Base-by-base conservation (phyloP, 1,140 invertebrate species). In the Phortica variegata region DNA sequence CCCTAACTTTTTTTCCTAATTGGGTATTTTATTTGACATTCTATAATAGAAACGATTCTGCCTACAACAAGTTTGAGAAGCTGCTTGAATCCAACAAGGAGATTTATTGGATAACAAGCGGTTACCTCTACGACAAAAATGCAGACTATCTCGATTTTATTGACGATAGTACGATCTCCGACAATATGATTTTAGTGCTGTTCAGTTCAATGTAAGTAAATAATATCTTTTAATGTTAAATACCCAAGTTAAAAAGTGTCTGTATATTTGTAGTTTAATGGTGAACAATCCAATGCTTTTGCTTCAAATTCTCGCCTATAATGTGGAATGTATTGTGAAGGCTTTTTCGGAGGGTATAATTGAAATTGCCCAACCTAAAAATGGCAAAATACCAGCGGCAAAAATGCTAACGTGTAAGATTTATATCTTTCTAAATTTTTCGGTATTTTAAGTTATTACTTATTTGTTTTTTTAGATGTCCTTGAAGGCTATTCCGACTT, bases 141-240 rank as follows among this genome's bases (percentile, higher is more conserved):
- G 65, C 63, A 57, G 71, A 74, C 57, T 73, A 74, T 60, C 60
- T 74, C 50, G 66, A 74, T 55, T 74, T 74, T 55, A 74, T 74
- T 58, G 72, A 71, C 49, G 71, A 74, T 43, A 66, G 65, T 42
- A 62, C 71, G 50, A 60, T 74, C 55, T 71, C 71, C 37, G 71
- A 74, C 54, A 73, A 73, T 60, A 73, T 74, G 71, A 73, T 74
- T 60, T 73, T 73, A 58, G 70, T 76, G 55, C 66, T 75, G 41
- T 71, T 76, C 37, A 71, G 73, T 49, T 60, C 70, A 41, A 72
- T 75, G 65, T 76, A 61, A 68, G 68, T 57, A 16, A 5, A 47
- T 33, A 36, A 33, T 40, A 26, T 26, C 10, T 51, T 31, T 41
- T 45, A 8, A 33, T 5, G 4, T 34, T 32, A 12, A 34, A 29